Base-by-base conservation (phyloP, 2,113 vertebrate genomes). In the Anolis carolinensis region DNA sequence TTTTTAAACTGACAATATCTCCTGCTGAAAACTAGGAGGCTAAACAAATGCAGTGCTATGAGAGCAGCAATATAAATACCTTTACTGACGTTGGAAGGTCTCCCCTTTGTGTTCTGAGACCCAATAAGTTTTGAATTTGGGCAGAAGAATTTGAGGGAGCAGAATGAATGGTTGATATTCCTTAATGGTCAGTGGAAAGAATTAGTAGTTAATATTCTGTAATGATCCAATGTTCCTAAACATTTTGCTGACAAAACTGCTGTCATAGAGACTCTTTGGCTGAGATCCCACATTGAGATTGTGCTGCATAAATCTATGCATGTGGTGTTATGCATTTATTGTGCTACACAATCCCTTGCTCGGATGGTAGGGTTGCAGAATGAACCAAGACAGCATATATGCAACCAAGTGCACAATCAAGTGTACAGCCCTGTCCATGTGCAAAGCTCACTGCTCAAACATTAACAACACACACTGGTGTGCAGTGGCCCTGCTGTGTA, bases 11-110 rank as follows among this genome's bases (percentile, higher is more conserved):
- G 73, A 75, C 1, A 71, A 20, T 13, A 90, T 79, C 59, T 93
- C 81, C 78, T 83, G 85, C 10, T 85, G 55, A 77, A 86, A 62
- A 93, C 67, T 89, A 73, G 59, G 87, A 87, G 81, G 2, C 0
- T 81, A 83, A 89, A 79, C 13, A 80, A 9, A 8, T 16, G 6
- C 8, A 67, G 7, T 32, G 32, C 39, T 84, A 86, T 76, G 2
- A 50, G 0, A 63, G 1, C 74, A 50, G 65, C 91, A 1, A 0
- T 48, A 48, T 2, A 55, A 14, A 72, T 48, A 7, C 1, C 0
- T 55, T 7, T n/a, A 79, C 3, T 68, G 4, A 67, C 0, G 73
- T 55, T 25, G 1, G 13, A 82, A 63, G 1, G 32, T 0, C 0
- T 10, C 71, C 36, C 30, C n/a, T 20, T 59, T 68, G n/a, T 68